These are phyloP conservation scores for Mythimna albipuncta DNA, from an alignment of 2,888 invertebrate genomes.

Conservation along the genomic window DNA sequence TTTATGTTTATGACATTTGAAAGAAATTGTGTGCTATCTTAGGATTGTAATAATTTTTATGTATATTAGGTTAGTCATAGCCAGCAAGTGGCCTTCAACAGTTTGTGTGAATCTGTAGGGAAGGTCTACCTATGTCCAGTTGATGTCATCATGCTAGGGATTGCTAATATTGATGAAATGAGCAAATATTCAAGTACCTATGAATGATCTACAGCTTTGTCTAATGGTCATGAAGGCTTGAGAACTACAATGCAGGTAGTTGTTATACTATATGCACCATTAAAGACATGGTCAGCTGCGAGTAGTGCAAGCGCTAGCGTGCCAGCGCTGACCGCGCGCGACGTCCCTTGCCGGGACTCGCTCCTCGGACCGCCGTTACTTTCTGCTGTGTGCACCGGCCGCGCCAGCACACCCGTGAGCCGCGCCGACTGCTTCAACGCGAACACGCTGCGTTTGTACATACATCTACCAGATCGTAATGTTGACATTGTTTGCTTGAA, in stretches of 20 bases:
- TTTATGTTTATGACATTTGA: too few relatives aligned
- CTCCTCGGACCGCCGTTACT: constrained; percentile 49
- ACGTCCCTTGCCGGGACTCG: constrained; percentile 36
- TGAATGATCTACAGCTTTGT: constrained; percentile 27
- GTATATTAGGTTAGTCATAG: neutral
- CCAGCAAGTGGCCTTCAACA: neutral
- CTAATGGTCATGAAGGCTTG: constrained; percentile 34
- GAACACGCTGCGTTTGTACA: constrained; percentile 49
- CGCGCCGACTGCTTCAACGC: constrained; percentile 68
- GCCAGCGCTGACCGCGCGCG: constrained; percentile 68
- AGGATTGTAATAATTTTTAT: too few relatives aligned
- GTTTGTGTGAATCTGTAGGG: neutral
- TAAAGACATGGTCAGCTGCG: constrained; percentile 83
- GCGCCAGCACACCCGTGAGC: constrained; percentile 63
- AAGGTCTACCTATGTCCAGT: neutral
- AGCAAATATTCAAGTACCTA: constrained; percentile 28
- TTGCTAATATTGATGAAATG: constrained; percentile 7
- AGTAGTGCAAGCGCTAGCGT: constrained; percentile 80
- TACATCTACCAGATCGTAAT: constrained; percentile 52
- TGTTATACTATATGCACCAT: constrained; percentile 72
- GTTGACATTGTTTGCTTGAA: constrained; percentile 56
- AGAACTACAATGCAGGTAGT: constrained; percentile 65
- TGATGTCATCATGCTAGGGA: neutral
- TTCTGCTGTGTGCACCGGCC: constrained; percentile 48
- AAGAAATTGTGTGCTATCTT: too few relatives aligned